Conservation (phyloP, 2,797 vertebrate species). For the Peromyscus nudipes region DNA sequence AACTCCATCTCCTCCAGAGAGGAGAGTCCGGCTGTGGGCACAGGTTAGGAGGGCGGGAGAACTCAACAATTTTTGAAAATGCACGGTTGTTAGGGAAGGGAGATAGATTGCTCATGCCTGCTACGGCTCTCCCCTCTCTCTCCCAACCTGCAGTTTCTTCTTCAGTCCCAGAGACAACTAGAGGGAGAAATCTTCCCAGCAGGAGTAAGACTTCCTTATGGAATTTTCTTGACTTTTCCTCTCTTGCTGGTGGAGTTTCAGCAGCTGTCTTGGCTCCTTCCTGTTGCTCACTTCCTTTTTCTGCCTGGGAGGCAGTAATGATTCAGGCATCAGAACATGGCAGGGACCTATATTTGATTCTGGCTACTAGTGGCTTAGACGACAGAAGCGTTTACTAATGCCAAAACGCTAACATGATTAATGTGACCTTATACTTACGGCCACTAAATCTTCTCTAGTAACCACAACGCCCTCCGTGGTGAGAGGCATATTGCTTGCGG, state of each 20-base stretch:
- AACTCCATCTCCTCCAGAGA: neutral
- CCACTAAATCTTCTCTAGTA: neutral
- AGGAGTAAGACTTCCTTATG: neutral
- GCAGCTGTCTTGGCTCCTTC: neutral
- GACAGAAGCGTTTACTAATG: neutral
- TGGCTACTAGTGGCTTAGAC: neutral
- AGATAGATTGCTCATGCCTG: neutral
- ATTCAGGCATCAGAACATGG: neutral
- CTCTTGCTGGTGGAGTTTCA: neutral
- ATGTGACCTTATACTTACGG: neutral
- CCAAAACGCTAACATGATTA: neutral
- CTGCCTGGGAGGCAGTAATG: neutral
- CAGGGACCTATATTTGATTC: neutral
- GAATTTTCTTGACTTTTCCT: neutral
- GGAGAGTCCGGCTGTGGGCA: neutral
- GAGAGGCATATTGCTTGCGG: neutral
- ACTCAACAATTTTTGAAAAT: neutral
- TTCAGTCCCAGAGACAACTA: neutral
- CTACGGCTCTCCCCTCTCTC: rapidly evolving
- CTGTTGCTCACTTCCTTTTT: neutral
- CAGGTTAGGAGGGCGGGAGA: no score
- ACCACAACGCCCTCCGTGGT: neutral
- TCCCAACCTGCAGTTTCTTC: neutral
- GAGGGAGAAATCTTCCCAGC: neutral
- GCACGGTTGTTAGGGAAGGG: neutral